Conservation (phyloP, 2,888 invertebrate species). For the Anticlea derivata region DNA sequence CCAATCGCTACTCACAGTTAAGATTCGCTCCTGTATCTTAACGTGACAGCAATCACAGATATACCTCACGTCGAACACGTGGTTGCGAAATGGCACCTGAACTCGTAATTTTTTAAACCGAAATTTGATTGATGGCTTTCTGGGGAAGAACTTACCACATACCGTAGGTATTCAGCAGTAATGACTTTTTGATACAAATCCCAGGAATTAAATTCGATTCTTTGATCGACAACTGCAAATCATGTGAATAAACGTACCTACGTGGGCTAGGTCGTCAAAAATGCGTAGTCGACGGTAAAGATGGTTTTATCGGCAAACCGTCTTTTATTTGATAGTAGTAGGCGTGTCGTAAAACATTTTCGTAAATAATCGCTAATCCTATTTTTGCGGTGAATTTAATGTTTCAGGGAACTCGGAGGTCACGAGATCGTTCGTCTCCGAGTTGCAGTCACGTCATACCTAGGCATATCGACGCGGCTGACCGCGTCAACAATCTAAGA, state of each 20-base stretch:
- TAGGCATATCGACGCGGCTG: constrained; percentile 49
- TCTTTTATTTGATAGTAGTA: constrained; percentile 58
- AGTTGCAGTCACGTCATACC: constrained; percentile 43
- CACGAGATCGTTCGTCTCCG: constrained; percentile 32
- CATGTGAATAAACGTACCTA: constrained; percentile 67
- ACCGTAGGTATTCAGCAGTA: neutral
- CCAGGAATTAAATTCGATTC: constrained; percentile 6
- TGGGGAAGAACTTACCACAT: neutral
- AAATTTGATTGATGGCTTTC: constrained; percentile 12
- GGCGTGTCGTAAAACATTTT: constrained; percentile 70
- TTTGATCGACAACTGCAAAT: constrained; percentile 44
- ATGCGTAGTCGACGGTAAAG: constrained; percentile 54
- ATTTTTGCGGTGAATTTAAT: constrained; percentile 61
- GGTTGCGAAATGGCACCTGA: too few relatives aligned
- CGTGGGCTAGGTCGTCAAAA: constrained; percentile 55
- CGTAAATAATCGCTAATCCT: constrained; percentile 54
- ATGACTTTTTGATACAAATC: neutral
- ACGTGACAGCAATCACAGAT: neutral
- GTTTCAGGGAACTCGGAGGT: constrained; percentile 53
- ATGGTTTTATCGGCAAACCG: constrained; percentile 62
- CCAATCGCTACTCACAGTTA: constrained; percentile 47
- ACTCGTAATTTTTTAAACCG: neutral
- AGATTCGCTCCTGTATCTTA: constrained; percentile 28
- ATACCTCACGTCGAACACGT: too few relatives aligned
- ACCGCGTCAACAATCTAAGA: too few relatives aligned